These are phyloP conservation scores for Carapus acus DNA, from an alignment of 2,797 vertebrate genomes.

Conservation along the genomic window DNA sequence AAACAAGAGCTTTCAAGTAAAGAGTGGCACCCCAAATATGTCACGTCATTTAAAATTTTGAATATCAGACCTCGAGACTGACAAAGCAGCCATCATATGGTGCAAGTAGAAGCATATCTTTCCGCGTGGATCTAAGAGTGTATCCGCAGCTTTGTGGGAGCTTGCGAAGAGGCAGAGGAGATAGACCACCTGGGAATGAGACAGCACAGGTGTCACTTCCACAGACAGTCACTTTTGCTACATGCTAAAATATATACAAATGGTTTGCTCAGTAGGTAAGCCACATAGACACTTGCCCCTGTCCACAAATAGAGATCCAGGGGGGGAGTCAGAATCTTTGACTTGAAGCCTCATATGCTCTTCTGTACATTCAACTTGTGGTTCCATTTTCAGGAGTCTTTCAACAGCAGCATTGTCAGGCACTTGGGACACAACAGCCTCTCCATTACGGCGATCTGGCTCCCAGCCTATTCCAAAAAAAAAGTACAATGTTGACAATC, in stretches of 20 bases:
- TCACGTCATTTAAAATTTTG: background rate
- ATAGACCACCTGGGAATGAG: constrained; percentile 46
- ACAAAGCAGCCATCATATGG: constrained; percentile 73
- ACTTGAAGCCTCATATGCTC: constrained; percentile 66
- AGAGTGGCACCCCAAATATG: too few relatives aligned
- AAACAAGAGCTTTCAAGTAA: constrained; percentile 1
- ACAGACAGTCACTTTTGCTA: background rate
- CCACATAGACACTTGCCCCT: constrained; percentile 53
- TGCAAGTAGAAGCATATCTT: constrained; percentile 54
- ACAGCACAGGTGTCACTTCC: background rate
- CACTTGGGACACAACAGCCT: background rate
- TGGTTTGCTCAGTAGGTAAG: background rate
- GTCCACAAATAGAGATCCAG: constrained; percentile 60
- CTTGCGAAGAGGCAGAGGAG: constrained; percentile 65
- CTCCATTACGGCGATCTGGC: constrained; percentile 3
- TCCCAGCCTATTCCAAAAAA: constrained; percentile 50
- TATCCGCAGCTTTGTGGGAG: constrained; percentile 71
- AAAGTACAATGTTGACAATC: too few relatives aligned
- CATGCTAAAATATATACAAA: background rate
- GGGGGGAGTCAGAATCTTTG: constrained; percentile 34
- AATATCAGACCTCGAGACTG: constrained; percentile 53
- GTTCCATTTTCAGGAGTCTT: constrained; percentile 59
- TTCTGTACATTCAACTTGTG: constrained; percentile 66
- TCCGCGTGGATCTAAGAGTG: constrained; percentile 40
- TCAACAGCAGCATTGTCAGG: constrained; percentile 30